These are phyloP conservation scores for Drosophila anomalata DNA, from an alignment of 2,888 invertebrate species.

Conservation along the genomic window DNA sequence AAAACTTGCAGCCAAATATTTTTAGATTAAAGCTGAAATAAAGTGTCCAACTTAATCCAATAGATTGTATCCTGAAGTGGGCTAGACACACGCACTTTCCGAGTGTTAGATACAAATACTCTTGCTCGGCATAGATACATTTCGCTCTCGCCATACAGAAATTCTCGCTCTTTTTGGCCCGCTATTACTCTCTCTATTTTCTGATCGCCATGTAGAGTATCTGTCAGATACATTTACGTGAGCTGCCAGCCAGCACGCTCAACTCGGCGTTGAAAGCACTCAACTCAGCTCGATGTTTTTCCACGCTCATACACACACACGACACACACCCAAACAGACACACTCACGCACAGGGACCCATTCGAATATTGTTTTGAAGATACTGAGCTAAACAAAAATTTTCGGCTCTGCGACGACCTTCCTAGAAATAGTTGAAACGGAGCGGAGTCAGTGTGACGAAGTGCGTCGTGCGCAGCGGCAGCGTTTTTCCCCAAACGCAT, in stretches of 20 bases:
- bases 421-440: conserved; percentile 81
- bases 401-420: conserved; percentile 66
- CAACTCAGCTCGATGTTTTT: conserved; percentile 55
- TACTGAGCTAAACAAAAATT: conserved; percentile 56
- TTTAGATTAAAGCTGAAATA: conserved; percentile 4
- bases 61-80: conserved; percentile 26
- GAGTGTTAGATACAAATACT: conserved; percentile 8
- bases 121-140: conserved; percentile 51
- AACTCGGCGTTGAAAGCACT: conserved; percentile 21
- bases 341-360: conserved; percentile 20
- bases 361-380: conserved; percentile 61
- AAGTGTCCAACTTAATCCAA: conserved; percentile 1
- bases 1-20: neutral
- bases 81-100: conserved; percentile 13
- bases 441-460: conserved; percentile 78
- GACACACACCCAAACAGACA: conserved; percentile 12
- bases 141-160: conserved; percentile 16
- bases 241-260: conserved; percentile 42
- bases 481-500: conserved; percentile 47
- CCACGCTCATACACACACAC: conserved; percentile 43
- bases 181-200: conserved; percentile 6
- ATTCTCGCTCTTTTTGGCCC: conserved; percentile 2
- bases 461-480: conserved; percentile 81
- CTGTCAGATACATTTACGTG: conserved; percentile 58
- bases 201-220: conserved; percentile 66